Conservation (phyloP, 1,140 invertebrate genomes). For the Leptinotarsa lineolata region DNA sequence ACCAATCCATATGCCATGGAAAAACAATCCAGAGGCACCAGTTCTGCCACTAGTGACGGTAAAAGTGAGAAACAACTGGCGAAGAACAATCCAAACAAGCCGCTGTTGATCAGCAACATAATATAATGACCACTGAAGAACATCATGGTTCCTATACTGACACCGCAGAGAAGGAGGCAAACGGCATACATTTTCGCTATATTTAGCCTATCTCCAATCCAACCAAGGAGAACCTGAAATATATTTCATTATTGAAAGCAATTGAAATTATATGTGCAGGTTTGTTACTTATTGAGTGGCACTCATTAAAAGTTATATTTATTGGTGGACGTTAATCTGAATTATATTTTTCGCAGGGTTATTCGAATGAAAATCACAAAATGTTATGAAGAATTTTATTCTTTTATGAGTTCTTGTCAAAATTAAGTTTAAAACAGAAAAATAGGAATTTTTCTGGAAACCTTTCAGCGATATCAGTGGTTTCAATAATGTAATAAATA, state of each 20-base stretch:
- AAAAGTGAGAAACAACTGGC: constrained; percentile 87
- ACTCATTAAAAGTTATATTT: too few relatives aligned
- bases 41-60: constrained; percentile 80
- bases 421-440: too few relatives aligned
- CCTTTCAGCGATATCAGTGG: too few relatives aligned
- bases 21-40: constrained; percentile 79
- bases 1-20: constrained; percentile 87
- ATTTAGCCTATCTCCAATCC: constrained; percentile 85
- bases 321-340: too few relatives aligned
- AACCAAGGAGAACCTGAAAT: constrained; percentile 78
- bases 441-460: too few relatives aligned
- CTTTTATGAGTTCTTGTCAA: too few relatives aligned
- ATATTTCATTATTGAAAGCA: not conserved
- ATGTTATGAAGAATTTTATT: too few relatives aligned
- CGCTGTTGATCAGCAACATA: constrained; percentile 62
- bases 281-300: too few relatives aligned
- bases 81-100: constrained; percentile 81
- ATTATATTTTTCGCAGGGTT: too few relatives aligned
- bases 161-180: constrained; percentile 76
- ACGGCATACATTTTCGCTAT: constrained; percentile 78
- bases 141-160: constrained; percentile 72
- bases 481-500: too few relatives aligned
- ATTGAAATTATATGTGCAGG: too few relatives aligned
- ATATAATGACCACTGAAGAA: constrained; percentile 66
- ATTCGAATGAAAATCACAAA: too few relatives aligned